Evolutionary conservation across 2,113 vertebrate genomes (phyloP).

Genomic region (Falco punctatus): DNA sequence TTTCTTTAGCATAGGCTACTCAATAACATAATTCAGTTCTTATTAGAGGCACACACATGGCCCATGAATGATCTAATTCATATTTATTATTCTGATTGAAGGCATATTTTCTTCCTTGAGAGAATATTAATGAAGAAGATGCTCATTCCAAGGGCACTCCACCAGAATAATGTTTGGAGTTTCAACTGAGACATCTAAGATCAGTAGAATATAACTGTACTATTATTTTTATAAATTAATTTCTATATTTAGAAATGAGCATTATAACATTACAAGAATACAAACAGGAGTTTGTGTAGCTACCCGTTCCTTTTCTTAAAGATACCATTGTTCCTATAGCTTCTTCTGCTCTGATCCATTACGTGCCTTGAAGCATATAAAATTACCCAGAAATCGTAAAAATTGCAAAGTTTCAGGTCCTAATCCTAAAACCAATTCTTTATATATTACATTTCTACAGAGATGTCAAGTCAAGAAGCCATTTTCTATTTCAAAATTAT

Average conservation of each 20-base stretch:
- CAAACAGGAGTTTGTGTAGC: neutral
- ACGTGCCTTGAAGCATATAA: neutral
- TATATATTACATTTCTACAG: neutral
- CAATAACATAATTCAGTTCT: neutral
- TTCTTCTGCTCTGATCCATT: neutral
- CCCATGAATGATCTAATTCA: neutral
- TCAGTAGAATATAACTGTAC: neutral
- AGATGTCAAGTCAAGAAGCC: neutral
- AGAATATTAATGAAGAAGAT: neutral
- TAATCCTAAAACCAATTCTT: neutral
- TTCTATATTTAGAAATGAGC: neutral
- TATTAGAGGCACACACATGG: neutral
- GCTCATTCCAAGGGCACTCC: neutral
- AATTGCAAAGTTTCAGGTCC: neutral
- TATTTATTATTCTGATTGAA: neutral
- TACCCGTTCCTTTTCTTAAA: neutral
- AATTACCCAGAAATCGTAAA: neutral
- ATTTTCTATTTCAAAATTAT: neutral
- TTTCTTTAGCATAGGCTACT: neutral
- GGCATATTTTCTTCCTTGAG: neutral
- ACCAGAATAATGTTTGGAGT: neutral
- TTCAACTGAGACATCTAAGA: neutral
- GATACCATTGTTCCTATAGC: neutral
- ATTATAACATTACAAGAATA: neutral
- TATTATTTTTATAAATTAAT: neutral